A percentile compares a stretch with the other conserved stretches of the same genome.
phyloP scores from a whole-genome alignment of 2,113 vertebrate species.

The Antigone vipio region DNA sequence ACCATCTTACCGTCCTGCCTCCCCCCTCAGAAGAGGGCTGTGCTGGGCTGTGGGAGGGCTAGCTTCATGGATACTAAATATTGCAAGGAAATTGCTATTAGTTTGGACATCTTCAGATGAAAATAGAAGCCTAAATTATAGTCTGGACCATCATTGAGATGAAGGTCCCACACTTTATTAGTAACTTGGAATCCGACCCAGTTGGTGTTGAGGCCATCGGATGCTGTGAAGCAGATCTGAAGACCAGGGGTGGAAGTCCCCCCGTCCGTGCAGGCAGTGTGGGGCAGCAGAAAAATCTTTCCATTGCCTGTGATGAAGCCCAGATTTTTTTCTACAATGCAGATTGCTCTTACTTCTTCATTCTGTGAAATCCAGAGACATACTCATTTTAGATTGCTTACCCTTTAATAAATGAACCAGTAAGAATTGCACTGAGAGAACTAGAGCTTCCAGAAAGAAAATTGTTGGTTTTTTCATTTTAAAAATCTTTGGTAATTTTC shows the following conservation, averaged over 20 bases:
- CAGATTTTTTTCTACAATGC: neutral
- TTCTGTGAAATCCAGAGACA: neutral
- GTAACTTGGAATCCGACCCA: neutral
- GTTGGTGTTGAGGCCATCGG: neutral
- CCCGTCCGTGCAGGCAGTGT: rapidly evolving
- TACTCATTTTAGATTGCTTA: neutral
- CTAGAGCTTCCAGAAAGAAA: neutral
- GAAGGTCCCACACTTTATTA: rapidly evolving
- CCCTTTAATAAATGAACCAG: neutral
- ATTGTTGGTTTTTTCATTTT: neutral
- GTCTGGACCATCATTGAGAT: neutral
- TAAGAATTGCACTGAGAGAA: neutral
- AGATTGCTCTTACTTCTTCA: neutral
- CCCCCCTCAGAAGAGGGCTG: neutral
- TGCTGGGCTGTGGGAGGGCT: neutral
- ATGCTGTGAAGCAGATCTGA: neutral
- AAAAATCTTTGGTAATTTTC: neutral
- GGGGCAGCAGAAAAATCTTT: neutral
- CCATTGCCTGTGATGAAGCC: neutral
- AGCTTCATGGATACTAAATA: rapidly evolving
- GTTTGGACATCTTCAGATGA: neutral
- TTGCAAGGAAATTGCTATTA: neutral
- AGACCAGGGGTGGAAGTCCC: neutral
- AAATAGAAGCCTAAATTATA: neutral
- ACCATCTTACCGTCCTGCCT: too few relatives aligned